Conservation (phyloP, 2,113 vertebrate genomes). For the Phylloscopus whistleri region DNA sequence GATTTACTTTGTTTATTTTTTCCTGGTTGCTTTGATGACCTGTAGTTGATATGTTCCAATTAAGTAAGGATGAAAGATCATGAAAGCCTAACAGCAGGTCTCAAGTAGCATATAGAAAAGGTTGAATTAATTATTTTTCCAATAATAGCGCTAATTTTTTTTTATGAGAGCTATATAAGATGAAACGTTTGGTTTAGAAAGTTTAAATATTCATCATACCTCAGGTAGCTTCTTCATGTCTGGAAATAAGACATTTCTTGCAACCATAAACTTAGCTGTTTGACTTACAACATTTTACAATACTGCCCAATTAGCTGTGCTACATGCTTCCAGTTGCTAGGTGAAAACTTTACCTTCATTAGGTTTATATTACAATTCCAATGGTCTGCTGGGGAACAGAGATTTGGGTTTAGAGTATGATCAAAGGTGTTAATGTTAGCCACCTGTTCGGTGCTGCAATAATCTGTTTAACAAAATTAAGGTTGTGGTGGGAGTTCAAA, state of each 20-base stretch:
- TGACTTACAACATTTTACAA: conserved; percentile 17
- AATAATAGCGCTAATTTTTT: background rate
- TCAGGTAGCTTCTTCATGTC: background rate
- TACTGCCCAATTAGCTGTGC: background rate
- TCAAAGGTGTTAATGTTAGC: conserved; percentile 6
- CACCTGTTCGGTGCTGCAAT: conserved; percentile 39
- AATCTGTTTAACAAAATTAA: conserved; percentile 40
- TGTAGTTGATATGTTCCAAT: background rate
- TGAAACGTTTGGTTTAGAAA: background rate
- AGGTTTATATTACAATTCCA: conserved; percentile 51
- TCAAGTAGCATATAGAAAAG: background rate
- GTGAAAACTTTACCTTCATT: conserved; percentile 52
- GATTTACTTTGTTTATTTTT: background rate
- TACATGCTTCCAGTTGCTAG: conserved; percentile 23
- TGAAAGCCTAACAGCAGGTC: background rate
- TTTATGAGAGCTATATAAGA: background rate
- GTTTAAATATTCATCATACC: background rate
- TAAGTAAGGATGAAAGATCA: background rate
- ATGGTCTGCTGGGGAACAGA: conserved; percentile 24
- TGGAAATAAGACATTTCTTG: background rate
- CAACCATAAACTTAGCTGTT: background rate
- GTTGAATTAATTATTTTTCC: background rate
- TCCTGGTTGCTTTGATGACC: background rate
- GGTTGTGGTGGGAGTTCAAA: background rate
- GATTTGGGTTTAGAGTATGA: conserved; percentile 46